Evolutionary conservation across 2,888 invertebrate species (phyloP).

Genomic region (Mystacides longicornis): DNA sequence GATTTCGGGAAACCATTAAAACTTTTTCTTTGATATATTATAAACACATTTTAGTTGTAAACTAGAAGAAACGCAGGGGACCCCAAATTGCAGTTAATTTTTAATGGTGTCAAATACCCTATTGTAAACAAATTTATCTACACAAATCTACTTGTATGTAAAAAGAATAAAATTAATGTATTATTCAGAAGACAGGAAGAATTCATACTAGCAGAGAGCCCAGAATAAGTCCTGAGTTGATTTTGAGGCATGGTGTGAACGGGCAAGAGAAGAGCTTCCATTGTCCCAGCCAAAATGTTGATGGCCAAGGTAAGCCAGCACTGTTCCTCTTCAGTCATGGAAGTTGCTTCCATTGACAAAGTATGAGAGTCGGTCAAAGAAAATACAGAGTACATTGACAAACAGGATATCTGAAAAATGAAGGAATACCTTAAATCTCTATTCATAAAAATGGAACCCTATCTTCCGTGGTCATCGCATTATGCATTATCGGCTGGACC

Average conservation of each 20-base stretch:
- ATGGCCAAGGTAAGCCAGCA: constrained; percentile 51
- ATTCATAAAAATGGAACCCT: too few relatives aligned
- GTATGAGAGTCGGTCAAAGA: constrained; percentile 47
- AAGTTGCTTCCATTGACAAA: constrained; percentile 33
- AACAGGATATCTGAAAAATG: constrained; percentile 60
- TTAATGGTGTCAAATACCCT: too few relatives aligned
- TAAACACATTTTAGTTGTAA: too few relatives aligned
- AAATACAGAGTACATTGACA: constrained; percentile 66
- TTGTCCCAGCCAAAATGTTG: constrained; percentile 56
- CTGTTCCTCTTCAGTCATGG: constrained; percentile 52
- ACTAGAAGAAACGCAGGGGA: too few relatives aligned
- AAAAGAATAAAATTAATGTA: too few relatives aligned
- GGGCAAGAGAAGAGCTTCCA: constrained; percentile 63
- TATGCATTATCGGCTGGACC: too few relatives aligned
- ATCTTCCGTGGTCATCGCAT: too few relatives aligned
- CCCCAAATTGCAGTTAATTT: constrained; percentile 30
- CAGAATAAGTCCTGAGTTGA: constrained; percentile 54
- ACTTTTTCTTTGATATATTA: background rate
- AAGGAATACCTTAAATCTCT: too few relatives aligned
- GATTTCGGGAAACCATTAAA: too few relatives aligned
- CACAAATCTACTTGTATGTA: too few relatives aligned
- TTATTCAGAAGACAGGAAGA: too few relatives aligned
- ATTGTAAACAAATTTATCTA: too few relatives aligned
- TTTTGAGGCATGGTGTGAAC: constrained; percentile 61
- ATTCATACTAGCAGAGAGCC: constrained; percentile 65